phyloP scores from a whole-genome alignment of 2,113 vertebrate genomes.

The Grus americana region DNA sequence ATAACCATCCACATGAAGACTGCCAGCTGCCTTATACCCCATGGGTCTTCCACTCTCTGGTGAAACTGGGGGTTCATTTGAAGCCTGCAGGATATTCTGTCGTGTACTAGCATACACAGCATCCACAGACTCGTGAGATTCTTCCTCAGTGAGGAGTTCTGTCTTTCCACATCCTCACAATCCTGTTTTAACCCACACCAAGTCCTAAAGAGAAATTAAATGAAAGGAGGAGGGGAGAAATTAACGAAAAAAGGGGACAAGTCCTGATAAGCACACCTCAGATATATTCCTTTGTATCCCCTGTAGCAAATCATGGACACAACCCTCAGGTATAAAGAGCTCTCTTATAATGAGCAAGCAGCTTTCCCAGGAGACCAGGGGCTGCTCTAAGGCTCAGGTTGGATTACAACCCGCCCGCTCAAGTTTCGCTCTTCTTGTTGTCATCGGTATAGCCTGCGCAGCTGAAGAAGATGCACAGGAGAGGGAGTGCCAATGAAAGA shows the following conservation, averaged over 20 bases:
- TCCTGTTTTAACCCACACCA: background rate
- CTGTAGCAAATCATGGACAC: background rate
- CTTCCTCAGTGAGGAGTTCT: background rate
- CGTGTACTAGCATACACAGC: background rate
- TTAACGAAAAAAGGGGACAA: background rate
- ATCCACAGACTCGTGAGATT: fast-evolving
- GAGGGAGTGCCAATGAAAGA: background rate
- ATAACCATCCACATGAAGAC: background rate
- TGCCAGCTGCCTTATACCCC: background rate
- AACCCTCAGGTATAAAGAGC: background rate
- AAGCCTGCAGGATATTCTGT: background rate
- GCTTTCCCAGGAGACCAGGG: background rate
- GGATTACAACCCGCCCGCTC: background rate
- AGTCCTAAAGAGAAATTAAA: background rate
- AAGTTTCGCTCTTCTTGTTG: background rate
- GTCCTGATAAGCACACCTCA: background rate
- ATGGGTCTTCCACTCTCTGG: background rate
- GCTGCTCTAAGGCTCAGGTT: background rate
- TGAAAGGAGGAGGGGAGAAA: background rate
- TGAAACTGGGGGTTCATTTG: background rate
- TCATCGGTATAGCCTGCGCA: fast-evolving
- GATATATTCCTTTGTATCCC: background rate
- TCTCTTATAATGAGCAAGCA: background rate
- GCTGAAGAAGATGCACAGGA: background rate
- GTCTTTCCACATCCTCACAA: background rate